phyloP scores from a whole-genome alignment of 2,113 vertebrate genomes.

The Indicator maculatus region DNA sequence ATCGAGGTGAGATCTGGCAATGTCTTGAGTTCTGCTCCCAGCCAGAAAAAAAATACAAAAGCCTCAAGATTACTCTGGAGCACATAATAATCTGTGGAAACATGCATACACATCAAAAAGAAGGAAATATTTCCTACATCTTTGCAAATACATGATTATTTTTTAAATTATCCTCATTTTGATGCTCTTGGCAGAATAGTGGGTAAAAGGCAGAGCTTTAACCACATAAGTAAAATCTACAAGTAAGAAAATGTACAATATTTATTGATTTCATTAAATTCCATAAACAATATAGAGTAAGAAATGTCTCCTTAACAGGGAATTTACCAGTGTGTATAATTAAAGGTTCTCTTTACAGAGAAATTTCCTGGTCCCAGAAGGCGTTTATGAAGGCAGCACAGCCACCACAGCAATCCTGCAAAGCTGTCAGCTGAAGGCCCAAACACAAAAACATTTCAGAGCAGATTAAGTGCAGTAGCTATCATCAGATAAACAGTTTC shows the following conservation, averaged over 20 bases:
- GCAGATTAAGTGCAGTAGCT: background rate
- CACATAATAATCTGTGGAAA: background rate
- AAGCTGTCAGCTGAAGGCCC: background rate
- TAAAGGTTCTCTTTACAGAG: background rate
- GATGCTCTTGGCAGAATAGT: background rate
- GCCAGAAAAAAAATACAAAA: background rate
- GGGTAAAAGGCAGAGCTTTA: background rate
- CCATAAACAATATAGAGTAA: background rate
- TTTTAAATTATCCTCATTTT: background rate
- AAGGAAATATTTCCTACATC: background rate
- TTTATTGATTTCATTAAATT: background rate
- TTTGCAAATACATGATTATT: background rate
- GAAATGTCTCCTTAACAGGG: background rate
- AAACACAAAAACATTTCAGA: background rate
- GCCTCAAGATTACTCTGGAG: background rate
- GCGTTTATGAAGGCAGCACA: background rate
- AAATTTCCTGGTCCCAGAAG: background rate
- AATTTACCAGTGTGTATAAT: background rate
- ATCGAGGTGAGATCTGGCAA: background rate
- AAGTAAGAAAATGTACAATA: background rate
- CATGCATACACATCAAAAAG: background rate
- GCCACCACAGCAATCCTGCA: background rate
- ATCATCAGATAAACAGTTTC: background rate
- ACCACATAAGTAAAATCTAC: background rate
- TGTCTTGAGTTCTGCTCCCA: background rate